Evolutionary conservation across 1,140 invertebrate genomes (phyloP).

Genomic region (Gryon sp.): DNA sequence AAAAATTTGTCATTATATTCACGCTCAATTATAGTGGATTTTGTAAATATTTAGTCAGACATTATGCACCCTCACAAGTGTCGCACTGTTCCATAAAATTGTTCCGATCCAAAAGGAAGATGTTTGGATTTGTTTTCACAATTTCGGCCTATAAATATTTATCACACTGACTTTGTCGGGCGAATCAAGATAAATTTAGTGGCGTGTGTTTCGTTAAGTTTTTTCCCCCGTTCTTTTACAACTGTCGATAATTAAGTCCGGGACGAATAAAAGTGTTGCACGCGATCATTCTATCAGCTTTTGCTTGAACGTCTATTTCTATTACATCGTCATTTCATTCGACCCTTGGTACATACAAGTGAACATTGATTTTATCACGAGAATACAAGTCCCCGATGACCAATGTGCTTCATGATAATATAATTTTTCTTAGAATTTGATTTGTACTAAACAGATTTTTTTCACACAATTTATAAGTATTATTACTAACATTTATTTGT

Average conservation of each 20-base stretch:
- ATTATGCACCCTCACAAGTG: conserved; percentile 27
- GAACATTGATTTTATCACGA: conserved; percentile 1
- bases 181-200: conserved; percentile 18
- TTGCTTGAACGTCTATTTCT: conserved; percentile 16
- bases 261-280: conserved; percentile 20
- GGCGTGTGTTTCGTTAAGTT: too few species aligned
- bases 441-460: too few species aligned
- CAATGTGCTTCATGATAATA: too few species aligned
- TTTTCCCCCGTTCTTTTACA: neutral
- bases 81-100: conserved; percentile 13
- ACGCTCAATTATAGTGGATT: conserved; percentile 1
- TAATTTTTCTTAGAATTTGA: too few species aligned
- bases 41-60: conserved; percentile 32
- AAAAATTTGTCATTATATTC: too few species aligned
- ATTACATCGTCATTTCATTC: conserved; percentile 15
- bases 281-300: neutral
- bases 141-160: conserved; percentile 35
- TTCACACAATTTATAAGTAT: too few species aligned
- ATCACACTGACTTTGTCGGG: conserved; percentile 2
- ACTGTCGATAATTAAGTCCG: conserved; percentile 5
- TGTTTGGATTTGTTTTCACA: conserved; percentile 10
- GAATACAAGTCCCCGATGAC: conserved; percentile 25
- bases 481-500: too few species aligned
- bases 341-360: neutral
- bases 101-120: neutral